Evolutionary conservation across 2,113 vertebrate genomes (phyloP), one percentile per base, ranked within the genome.

Genomic region (Rhipidura dahli): DNA sequence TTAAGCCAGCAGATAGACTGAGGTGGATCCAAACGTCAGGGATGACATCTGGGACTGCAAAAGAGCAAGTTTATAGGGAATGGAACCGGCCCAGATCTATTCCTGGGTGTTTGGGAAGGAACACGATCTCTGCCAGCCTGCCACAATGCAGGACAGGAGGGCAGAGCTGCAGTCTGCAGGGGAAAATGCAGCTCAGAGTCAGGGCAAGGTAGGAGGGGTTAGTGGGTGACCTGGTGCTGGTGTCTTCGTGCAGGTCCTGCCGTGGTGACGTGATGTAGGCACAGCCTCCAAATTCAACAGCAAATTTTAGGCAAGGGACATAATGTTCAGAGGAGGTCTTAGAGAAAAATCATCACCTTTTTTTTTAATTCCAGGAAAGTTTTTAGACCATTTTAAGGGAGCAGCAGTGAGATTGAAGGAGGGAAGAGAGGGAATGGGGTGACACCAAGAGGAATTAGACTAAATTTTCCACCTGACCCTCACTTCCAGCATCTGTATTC

Each of bases 1-100:
- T 80, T 75, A 66, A 93, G 93, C 93, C 90, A 89, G 69, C 37
- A 86, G 85, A 91, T 31, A 81, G 91, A 79, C 49, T 61, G 83
- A 92, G 83, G 93, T 44, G 89, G 76, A 71, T 78, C 83, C 92
- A 47, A 94, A 73, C 6, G 3, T 93, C 10, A 5, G 61, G 72
- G 76, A 69, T 94, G 92, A 82, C 76, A 87, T 89, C 85, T 50
- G 16, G 65, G 92, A 51, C 64, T 51, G 64, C 61, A 35, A 91
- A 39, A 92, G 79, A 37, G 14, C 51, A 73, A 13, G 20, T 92
- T 94, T 90, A 60, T 22, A 73, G 79, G n/a, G 68, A 37, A 87
- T 30, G 40, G 73, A 93, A 64, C 10, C 13, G 72, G 35, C 28
- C 56, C 49, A 81, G 56, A 63, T 69, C 44, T 90, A 13, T 76